Evolutionary conservation across 2,888 invertebrate genomes (phyloP), one percentile per base, ranked within the genome.

Genomic region (Diogma glabrata): DNA sequence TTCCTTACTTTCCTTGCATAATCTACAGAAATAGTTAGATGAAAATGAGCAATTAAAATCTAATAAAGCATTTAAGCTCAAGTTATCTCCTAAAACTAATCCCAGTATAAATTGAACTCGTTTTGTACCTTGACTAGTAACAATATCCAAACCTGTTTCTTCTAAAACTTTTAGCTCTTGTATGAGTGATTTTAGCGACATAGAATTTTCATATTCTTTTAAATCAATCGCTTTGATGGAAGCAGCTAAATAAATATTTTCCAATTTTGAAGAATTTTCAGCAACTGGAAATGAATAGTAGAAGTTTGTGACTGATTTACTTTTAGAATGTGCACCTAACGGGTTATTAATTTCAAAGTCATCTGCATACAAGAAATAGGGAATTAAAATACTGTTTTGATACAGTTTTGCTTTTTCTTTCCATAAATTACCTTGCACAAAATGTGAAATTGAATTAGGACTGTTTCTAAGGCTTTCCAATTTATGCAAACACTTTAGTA

Each of bases 151-250:
- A 33, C 33, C n/a, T n/a, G n/a, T n/a, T n/a, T n/a, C n/a, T n/a
- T n/a, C n/a, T n/a, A n/a, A n/a, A n/a, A n/a, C n/a, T n/a, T n/a
- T n/a, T n/a, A n/a, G n/a, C n/a, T n/a, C n/a, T n/a, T n/a, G n/a
- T n/a, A n/a, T n/a, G n/a, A n/a, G n/a, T n/a, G n/a, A n/a, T n/a
- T n/a, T n/a, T n/a, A n/a, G n/a, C n/a, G n/a, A n/a, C n/a, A n/a
- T n/a, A n/a, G 38, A 38, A 14, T 38, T 38, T 16, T 19, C 38
- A 38, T 38, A 38, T 38, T 38, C 38, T 38, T 38, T 38, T 38
- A 38, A 38, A 38, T 38, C 38, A 17, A 9, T 14, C 19, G 6
- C 38, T 38, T 38, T 38, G 19, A 38, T 38, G 9, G 38, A 38
- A 16, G 38, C 38, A 3, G 38, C 38, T n/a, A n/a, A n/a, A n/a